Conservation (phyloP, 2,113 vertebrate species). For the Scortum barcoo region DNA sequence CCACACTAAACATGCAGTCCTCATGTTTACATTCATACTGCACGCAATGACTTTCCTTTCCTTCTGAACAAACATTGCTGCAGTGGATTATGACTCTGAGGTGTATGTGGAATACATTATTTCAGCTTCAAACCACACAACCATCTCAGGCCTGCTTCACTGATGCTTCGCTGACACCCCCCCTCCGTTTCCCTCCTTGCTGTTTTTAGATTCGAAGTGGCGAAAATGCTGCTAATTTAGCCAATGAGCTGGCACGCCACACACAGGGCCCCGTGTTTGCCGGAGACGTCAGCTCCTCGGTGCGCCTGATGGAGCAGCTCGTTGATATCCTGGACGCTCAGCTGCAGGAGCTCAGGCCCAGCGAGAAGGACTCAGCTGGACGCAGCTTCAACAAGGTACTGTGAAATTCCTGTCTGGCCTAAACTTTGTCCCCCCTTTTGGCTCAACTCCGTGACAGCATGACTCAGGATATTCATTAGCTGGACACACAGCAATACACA, state of each 20-base stretch:
- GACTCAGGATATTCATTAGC: conserved; percentile 70
- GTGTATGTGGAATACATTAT: conserved; percentile 39
- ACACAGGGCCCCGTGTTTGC: conserved; percentile 96
- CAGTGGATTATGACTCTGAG: conserved; percentile 29
- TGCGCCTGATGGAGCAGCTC: conserved; percentile 97
- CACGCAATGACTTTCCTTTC: conserved; percentile 21
- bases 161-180: conserved; percentile 29
- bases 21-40: conserved; percentile 4
- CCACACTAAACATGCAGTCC: conserved; percentile 1
- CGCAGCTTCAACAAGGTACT: conserved; percentile 98
- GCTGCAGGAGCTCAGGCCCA: conserved; percentile 94
- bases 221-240: conserved; percentile 97
- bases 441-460: conserved; percentile 36
- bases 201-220: conserved; percentile 93
- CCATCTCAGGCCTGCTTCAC: conserved; percentile 3
- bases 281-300: conserved; percentile 96
- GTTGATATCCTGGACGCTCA: conserved; percentile 98
- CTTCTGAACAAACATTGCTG: conserved; percentile 13
- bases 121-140: conserved; percentile 27
- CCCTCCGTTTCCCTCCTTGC: background rate
- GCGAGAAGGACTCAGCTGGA: conserved; percentile 92
- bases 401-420: conserved; percentile 49
- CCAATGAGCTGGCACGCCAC: conserved; percentile 97
- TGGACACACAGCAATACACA: conserved; percentile 34
- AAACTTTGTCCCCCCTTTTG: conserved; percentile 30